A percentile compares a stretch with the other conserved stretches of the same genome.
These are phyloP conservation scores for Plectrocnemia conspersa DNA, from an alignment of 1,140 invertebrate genomes.

Conservation along the genomic window DNA sequence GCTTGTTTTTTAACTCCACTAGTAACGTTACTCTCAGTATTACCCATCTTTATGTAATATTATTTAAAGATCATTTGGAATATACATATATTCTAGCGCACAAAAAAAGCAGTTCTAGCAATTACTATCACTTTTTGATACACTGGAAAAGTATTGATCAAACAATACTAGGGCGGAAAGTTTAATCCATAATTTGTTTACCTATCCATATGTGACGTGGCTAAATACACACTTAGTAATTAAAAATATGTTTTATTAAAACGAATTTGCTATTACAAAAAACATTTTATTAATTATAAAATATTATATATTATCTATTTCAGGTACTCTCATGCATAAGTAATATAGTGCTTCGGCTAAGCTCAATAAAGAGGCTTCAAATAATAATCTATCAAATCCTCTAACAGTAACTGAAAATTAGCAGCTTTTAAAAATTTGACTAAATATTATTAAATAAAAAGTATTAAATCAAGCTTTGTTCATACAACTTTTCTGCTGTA, in stretches of 20 bases:
- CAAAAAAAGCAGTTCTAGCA: conserved; percentile 1
- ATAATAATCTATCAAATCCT: conserved; percentile 53
- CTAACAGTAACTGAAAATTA: conserved; percentile 53
- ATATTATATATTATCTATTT: conserved; percentile 5
- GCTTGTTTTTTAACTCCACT: conserved; percentile 90
- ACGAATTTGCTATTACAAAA: no score
- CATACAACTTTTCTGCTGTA: conserved; percentile 51
- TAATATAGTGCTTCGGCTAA: conserved; percentile 53
- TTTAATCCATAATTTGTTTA: no score
- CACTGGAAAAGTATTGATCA: conserved; percentile 15
- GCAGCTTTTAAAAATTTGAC: no score
- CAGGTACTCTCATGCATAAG: conserved; percentile 39
- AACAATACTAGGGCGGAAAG: conserved; percentile 4
- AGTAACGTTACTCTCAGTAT: conserved; percentile 88
- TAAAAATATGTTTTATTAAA: no score
- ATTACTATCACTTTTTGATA: not conserved
- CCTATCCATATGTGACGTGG: no score
- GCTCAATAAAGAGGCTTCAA: conserved; percentile 54
- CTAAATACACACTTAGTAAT: no score
- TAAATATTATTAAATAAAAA: no score
- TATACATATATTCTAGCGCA: no score
- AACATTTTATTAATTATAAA: no score
- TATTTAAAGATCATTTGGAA: conserved; percentile 12
- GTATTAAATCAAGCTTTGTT: conserved; percentile 52
- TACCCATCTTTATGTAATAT: conserved; percentile 68